Evolutionary conservation across 2,113 vertebrate species (phyloP).

Genomic region (Orthonyx spaldingii): DNA sequence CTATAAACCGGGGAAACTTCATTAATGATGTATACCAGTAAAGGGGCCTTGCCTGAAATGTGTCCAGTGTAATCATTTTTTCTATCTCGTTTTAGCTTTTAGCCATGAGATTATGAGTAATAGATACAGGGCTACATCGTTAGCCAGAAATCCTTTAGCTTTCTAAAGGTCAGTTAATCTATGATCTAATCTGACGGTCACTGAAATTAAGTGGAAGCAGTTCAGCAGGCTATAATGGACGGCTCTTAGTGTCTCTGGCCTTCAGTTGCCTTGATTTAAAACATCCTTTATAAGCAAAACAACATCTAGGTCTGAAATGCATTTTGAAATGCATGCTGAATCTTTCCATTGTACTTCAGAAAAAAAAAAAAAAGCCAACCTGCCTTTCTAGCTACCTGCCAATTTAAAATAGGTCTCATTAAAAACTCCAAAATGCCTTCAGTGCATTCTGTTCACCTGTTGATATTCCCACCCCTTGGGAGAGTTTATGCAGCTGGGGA

Average conservation of each 20-base stretch:
- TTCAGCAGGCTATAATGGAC: background rate
- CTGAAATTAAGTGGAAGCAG: slow-evolving; percentile 29
- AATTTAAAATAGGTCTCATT: background rate
- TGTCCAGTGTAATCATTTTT: background rate
- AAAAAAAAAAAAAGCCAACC: background rate
- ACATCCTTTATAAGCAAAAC: background rate
- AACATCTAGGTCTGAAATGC: background rate
- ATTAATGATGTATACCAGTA: slow-evolving; percentile 23
- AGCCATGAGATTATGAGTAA: slow-evolving; percentile 43
- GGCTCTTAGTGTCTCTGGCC: background rate
- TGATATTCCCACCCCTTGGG: background rate
- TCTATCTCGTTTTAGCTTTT: slow-evolving; percentile 21
- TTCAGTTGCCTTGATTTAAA: background rate
- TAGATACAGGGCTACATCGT: background rate
- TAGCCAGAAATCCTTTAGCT: slow-evolving; percentile 36
- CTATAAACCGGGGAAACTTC: background rate
- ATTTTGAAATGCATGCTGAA: background rate
- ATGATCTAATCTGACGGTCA: slow-evolving; percentile 30
- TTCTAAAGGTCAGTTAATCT: slow-evolving; percentile 56
- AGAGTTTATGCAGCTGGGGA: slow-evolving; percentile 7
- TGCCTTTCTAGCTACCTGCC: background rate
- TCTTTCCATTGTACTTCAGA: background rate
- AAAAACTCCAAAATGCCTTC: background rate
- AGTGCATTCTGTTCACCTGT: slow-evolving; percentile 32
- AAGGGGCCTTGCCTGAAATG: background rate